Conservation (phyloP, 2,888 invertebrate species). For the Eueremaeus valkanovi region DNA sequence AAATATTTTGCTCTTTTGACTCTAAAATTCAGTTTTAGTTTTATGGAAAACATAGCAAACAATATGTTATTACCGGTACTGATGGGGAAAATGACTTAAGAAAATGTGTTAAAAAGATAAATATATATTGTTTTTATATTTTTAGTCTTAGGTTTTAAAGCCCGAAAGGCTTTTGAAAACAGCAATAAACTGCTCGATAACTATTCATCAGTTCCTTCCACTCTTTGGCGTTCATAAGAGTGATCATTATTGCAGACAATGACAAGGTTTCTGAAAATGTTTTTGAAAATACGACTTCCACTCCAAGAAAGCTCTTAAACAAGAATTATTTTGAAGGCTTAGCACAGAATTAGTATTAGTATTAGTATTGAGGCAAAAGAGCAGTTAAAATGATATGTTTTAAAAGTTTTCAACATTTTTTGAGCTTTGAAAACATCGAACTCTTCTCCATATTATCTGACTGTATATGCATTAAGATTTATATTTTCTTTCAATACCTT, state of each 20-base stretch:
- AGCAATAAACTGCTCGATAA: too few species aligned
- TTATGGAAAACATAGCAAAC: neutral
- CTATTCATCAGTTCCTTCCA: neutral
- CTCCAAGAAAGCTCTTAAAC: neutral
- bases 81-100: neutral
- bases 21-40: too few species aligned
- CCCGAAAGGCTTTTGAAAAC: neutral
- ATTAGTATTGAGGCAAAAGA: neutral
- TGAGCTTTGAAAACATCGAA: neutral
- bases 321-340: neutral
- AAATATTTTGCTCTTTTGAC: too few species aligned
- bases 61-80: neutral
- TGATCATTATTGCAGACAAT: slow-evolving; percentile 11
- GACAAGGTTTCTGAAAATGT: neutral
- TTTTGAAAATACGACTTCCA: neutral
- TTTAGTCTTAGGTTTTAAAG: neutral
- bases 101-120: slow-evolving; percentile 17
- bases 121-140: neutral
- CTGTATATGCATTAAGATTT: neutral
- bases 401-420: too few species aligned
- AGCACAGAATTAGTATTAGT: neutral
- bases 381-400: too few species aligned
- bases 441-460: neutral
- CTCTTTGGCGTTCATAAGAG: neutral
- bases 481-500: neutral